Conservation (phyloP, 1,140 invertebrate genomes). For the Drosophila kikkawai region DNA sequence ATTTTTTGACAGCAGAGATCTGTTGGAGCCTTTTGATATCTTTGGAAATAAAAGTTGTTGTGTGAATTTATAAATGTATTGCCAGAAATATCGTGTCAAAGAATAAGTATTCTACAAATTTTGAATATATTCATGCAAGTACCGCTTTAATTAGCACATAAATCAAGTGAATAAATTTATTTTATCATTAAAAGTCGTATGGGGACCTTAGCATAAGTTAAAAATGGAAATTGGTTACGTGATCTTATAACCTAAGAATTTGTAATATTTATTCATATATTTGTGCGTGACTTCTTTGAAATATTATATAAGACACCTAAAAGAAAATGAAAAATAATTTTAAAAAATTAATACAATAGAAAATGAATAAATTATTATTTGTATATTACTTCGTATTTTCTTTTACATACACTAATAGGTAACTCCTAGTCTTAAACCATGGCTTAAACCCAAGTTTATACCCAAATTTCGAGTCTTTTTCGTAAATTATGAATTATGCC, state of each 20-base stretch:
- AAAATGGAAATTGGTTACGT: neutral
- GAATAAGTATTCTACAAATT: neutral
- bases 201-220: neutral
- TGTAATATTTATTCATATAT: neutral
- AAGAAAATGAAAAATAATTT: too few relatives aligned
- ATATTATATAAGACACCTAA: too few relatives aligned
- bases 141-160: neutral
- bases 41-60: neutral
- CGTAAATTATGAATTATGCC: conserved; percentile 9
- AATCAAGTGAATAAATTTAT: neutral
- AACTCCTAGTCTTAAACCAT: neutral
- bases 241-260: neutral
- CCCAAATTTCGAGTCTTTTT: neutral
- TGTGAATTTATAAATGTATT: neutral
- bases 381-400: too few relatives aligned
- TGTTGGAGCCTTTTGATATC: neutral
- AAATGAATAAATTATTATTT: too few relatives aligned
- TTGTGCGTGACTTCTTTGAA: too few relatives aligned
- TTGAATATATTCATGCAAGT: neutral
- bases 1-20: conserved; percentile 1
- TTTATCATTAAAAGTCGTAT: neutral
- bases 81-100: neutral
- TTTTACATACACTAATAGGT: neutral
- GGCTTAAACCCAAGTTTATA: neutral
- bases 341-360: too few relatives aligned